Base-by-base conservation (phyloP, 2,797 vertebrate genomes). In the Babyrousa celebensis region DNA sequence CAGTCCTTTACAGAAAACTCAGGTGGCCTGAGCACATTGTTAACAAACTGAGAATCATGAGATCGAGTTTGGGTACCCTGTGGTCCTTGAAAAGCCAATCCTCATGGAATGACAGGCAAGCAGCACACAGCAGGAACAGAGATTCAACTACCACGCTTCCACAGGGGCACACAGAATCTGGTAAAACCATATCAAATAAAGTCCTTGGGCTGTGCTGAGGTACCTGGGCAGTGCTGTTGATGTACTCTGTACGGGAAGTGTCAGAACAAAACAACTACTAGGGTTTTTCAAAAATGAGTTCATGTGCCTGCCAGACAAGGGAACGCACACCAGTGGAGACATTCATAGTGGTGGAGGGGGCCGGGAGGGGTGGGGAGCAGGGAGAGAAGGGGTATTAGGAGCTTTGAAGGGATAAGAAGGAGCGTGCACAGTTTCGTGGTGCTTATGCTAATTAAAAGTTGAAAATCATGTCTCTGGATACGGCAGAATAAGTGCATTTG, bases 141-240 rank as follows among this genome's bases (percentile, higher is more conserved):
- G 20, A 96, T 75, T 98, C 98, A 0, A 98, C 98, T 70, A 98
- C 1, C 23, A 98, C 98, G 78, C 97, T 96, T 36, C 98, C 98
- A 6, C 96, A 97, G 0, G 97, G 96, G 25, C 97, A 96, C 29
- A 98, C 96, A 0, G 98, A 98, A 80, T 98, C 98, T 60, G 98
- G 98, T 62, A 98, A 96, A 36, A 98, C 85, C 9, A 97, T 97
- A 7, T 98, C 97, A 70, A 98, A 98, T 18, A 63, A 98, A 98
- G 36, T 36, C 36, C 36, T 36, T 36, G 36, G 36, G 36, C 15
- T 96, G 70, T 97, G 67, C 96, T 60, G 0, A 98, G 96, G 23
- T 97, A 91, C 15, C 15, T 0, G 0, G 98, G 87, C 32, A 98
- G 60, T 23, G 96, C 43, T 96, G 95, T 71, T 98, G 82, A 0